Percentiles rank a stretch among this genome's conserved stretches.
Evolutionary conservation across 2,797 vertebrate species (phyloP).

Genomic region (Chiloscyllium punctatum): DNA sequence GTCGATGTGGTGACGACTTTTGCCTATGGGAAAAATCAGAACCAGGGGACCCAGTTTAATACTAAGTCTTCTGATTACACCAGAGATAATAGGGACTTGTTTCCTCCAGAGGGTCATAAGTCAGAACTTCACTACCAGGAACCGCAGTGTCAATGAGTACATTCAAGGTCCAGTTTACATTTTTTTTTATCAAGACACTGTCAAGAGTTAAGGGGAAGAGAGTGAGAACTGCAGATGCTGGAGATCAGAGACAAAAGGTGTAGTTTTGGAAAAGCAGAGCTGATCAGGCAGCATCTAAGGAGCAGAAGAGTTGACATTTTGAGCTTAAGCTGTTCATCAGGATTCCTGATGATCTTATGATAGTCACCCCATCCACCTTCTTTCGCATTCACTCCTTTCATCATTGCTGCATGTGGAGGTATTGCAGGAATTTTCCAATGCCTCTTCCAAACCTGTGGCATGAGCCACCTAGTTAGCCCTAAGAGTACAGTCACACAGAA

Average conservation of each 20-base stretch:
- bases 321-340: too few species aligned
- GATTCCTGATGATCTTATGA: neutral
- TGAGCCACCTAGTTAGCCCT: too few species aligned
- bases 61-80: neutral
- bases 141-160: neutral
- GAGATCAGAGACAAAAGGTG: too few species aligned
- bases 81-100: neutral
- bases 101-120: neutral
- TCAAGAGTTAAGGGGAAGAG: neutral
- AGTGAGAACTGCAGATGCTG: too few species aligned
- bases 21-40: neutral
- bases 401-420: neutral
- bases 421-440: neutral
- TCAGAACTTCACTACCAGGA: too few species aligned
- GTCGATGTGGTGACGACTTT: neutral
- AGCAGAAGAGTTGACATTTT: too few species aligned
- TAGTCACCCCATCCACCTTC: neutral
- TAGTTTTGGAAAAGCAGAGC: too few species aligned
- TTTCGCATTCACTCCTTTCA: neutral
- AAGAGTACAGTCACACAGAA: neutral
- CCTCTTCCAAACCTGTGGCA: neutral
- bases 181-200: neutral
- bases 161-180: neutral
- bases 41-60: neutral
- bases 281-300: too few species aligned